Evolutionary conservation across 1,140 invertebrate species (phyloP), one percentile per base, ranked within the genome.

Genomic region (Ceratosolen fusciceps): DNA sequence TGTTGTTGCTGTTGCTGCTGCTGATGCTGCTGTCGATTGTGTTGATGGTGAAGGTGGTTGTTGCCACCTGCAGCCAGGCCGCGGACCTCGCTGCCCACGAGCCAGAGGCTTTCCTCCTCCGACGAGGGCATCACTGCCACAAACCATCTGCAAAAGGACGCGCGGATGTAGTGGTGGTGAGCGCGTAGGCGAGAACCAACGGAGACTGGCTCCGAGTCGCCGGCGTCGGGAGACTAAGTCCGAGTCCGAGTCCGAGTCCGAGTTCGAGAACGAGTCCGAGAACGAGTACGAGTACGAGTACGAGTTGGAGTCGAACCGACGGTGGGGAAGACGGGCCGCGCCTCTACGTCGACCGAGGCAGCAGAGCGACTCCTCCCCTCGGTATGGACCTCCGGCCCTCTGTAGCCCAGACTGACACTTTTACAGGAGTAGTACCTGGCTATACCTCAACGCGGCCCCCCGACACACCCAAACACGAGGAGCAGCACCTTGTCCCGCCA

Each of bases 21-120:
- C 8, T 56, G 54, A 1, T 56, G 54, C 54, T 56, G 54, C 7
- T 24, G 54, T 78, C 81, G 67, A 71, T 74, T 78, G 82, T 85
- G 72, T 82, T 58, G 58, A 78, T 72, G 77, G 19, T 26, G 82
- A 58, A 47, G 82, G 78, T 76, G 85, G 84, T 70, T 82, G 79
- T 79, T 81, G 49, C 70, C 68, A 77, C 77, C 29, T 80, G 85
- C 82, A 78, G 84, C 84, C 79, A 80, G 81, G 52, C 81, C 80
- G 75, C 86, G 85, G 74, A 83, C 84, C 79, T 86, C 86, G 85
- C 84, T 87, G 84, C 87, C 87, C 81, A 88, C 87, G 79, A 89
- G 87, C 86, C 87, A 88, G 84, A 86, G 87, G 82, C 87, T 89
- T 88, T 89, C 88, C 86, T 88, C 87, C 85, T 88, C 87, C 82